Conservation (phyloP, 2,797 vertebrate genomes). For the Syncerus caffer region DNA sequence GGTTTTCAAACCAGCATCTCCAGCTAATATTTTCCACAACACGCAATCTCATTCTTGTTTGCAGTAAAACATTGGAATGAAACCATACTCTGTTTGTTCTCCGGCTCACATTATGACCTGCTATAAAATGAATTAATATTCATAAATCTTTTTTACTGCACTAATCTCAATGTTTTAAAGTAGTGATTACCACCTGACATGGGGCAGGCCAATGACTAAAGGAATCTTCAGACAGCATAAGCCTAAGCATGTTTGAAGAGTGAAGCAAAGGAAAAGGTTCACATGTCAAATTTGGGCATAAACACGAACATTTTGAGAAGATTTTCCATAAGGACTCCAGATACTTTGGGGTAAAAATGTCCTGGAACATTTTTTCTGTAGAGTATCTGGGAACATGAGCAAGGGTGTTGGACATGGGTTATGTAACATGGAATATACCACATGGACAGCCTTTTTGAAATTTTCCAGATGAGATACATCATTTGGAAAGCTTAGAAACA, state of each 20-base stretch:
- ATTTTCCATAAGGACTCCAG: conserved; percentile 55
- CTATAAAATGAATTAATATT: conserved; percentile 76
- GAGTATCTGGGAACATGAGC: conserved; percentile 16
- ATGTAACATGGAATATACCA: not conserved
- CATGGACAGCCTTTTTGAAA: not conserved
- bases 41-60: conserved; percentile 56
- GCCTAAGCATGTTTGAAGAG: not conserved
- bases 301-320: not conserved
- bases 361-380: not conserved
- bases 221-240: conserved; percentile 25
- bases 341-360: conserved; percentile 46
- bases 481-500: not conserved
- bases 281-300: conserved; percentile 5
- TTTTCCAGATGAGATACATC: conserved; percentile 34
- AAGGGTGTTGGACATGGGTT: not conserved
- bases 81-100: conserved; percentile 68
- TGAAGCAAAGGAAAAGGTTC: not conserved
- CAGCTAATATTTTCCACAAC: conserved; percentile 67
- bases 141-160: conserved; percentile 72
- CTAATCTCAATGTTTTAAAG: conserved; percentile 64
- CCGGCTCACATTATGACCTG: conserved; percentile 66
- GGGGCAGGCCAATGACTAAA: conserved; percentile 20
- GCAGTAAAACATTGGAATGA: conserved; percentile 54
- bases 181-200: conserved; percentile 62
- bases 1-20: conserved; percentile 67